Evolutionary conservation across 2,888 invertebrate genomes (phyloP).

Genomic region (Netelia inedita): DNA sequence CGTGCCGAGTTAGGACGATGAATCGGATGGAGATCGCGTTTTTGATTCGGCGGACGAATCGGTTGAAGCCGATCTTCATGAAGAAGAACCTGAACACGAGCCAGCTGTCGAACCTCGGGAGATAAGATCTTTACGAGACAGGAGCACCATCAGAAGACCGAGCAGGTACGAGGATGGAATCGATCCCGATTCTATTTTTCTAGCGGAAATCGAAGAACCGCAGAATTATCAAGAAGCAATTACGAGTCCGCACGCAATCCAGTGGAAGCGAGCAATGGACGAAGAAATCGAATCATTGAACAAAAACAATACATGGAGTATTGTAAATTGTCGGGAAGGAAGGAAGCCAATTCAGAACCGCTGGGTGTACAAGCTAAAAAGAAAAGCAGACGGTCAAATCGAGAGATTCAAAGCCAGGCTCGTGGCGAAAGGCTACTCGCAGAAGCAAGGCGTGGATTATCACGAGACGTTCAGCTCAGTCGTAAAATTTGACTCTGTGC

Average conservation of each 20-base stretch:
- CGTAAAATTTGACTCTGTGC: conserved; percentile 40
- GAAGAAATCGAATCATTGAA: conserved; percentile 57
- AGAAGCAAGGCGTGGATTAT: conserved; percentile 45
- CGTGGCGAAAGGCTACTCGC: conserved; percentile 31
- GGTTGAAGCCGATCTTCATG: background rate
- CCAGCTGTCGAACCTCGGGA: conserved; percentile 15
- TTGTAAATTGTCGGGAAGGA: conserved; percentile 21
- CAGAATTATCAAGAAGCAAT: conserved; percentile 53
- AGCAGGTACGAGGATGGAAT: conserved; percentile 22
- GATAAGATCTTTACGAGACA: conserved; percentile 16
- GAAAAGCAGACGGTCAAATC: conserved; percentile 40
- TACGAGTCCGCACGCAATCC: conserved; percentile 20
- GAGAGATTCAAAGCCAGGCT: conserved; percentile 49
- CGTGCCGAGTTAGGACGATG: conserved; percentile 7
- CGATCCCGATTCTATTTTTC: conserved; percentile 44
- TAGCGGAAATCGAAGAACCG: conserved; percentile 56
- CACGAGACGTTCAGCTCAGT: conserved; percentile 56
- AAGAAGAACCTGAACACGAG: conserved; percentile 11
- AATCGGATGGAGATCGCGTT: background rate
- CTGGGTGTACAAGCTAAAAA: conserved; percentile 59
- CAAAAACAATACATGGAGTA: conserved; percentile 58
- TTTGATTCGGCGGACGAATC: conserved; percentile 33
- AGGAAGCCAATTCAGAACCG: conserved; percentile 48
- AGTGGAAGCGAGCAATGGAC: conserved; percentile 59
- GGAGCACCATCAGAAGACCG: conserved; percentile 31